A percentile compares a stretch with the other conserved stretches of the same genome.
phyloP scores from a whole-genome alignment of 2,888 invertebrate genomes.

The Cinara cedri region DNA sequence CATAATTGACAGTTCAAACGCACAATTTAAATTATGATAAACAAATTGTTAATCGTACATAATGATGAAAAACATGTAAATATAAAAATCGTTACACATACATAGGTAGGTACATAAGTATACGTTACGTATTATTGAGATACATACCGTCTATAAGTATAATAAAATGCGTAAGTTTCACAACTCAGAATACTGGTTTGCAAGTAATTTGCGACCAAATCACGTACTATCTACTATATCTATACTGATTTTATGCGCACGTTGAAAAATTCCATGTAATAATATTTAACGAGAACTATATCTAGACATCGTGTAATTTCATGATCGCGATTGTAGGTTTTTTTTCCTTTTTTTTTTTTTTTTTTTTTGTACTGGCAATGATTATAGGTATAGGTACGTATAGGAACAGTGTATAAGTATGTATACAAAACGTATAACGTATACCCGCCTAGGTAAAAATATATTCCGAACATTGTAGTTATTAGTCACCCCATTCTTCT shows the following conservation, averaged over 20 bases:
- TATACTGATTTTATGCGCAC: constrained; percentile 19
- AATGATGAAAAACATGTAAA: constrained; percentile 18
- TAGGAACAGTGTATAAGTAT: too few relatives aligned
- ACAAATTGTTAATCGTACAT: neutral
- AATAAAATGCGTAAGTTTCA: constrained; percentile 31
- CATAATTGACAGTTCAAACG: too few relatives aligned
- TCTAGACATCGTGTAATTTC: constrained; percentile 26
- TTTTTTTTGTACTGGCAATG: too few relatives aligned
- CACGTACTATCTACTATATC: constrained; percentile 32
- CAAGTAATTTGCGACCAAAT: constrained; percentile 47
- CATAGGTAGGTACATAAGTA: too few relatives aligned
- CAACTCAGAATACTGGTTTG: constrained; percentile 45
- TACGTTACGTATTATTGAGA: constrained; percentile 1
- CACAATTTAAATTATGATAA: constrained; percentile 15
- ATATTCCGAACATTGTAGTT: too few relatives aligned
- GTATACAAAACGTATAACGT: too few relatives aligned
- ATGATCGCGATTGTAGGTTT: too few relatives aligned
- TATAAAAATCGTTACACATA: neutral
- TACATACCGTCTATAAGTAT: neutral
- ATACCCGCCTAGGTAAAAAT: too few relatives aligned
- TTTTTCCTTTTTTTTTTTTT: too few relatives aligned
- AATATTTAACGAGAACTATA: constrained; percentile 39
- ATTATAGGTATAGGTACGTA: too few relatives aligned
- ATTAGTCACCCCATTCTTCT: too few relatives aligned
- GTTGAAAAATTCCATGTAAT: constrained; percentile 24